phyloP scores from a whole-genome alignment of 2,888 invertebrate genomes.

The Meiosimyza platycephala region DNA sequence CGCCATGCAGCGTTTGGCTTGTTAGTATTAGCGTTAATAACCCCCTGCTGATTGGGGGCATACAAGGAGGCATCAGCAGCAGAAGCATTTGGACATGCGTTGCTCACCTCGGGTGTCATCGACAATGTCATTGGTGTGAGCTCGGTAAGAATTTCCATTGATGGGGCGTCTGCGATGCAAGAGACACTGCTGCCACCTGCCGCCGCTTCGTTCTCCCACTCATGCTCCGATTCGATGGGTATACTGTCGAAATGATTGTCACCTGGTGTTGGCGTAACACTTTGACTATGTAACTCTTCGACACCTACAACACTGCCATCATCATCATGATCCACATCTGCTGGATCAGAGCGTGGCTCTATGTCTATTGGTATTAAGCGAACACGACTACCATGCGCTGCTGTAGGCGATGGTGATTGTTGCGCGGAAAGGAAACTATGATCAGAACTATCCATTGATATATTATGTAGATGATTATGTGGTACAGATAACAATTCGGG shows the following conservation, averaged over 20 bases:
- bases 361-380: conserved; percentile 23
- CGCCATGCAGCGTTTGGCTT: conserved; percentile 67
- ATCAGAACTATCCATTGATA: conserved; percentile 55
- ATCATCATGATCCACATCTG: conserved; percentile 46
- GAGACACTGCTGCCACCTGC: conserved; percentile 38
- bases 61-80: neutral
- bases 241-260: conserved; percentile 43
- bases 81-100: conserved; percentile 41
- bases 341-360: conserved; percentile 2
- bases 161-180: conserved; percentile 50
- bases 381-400: conserved; percentile 6
- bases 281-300: conserved; percentile 60
- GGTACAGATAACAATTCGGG: conserved; percentile 63
- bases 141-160: conserved; percentile 51
- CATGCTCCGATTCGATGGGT: conserved; percentile 38
- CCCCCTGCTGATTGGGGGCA: conserved; percentile 23
- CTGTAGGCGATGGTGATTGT: conserved; percentile 46
- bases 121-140: conserved; percentile 41
- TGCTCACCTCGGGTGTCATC: conserved; percentile 63
- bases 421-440: conserved; percentile 62
- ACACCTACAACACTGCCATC: conserved; percentile 54
- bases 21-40: conserved; percentile 43
- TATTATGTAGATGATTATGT: conserved; percentile 62
- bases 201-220: conserved; percentile 52
- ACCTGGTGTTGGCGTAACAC: conserved; percentile 61